These are phyloP conservation scores for Gracilinanus agilis DNA, from an alignment of 2,113 vertebrate genomes.

Conservation along the genomic window DNA sequence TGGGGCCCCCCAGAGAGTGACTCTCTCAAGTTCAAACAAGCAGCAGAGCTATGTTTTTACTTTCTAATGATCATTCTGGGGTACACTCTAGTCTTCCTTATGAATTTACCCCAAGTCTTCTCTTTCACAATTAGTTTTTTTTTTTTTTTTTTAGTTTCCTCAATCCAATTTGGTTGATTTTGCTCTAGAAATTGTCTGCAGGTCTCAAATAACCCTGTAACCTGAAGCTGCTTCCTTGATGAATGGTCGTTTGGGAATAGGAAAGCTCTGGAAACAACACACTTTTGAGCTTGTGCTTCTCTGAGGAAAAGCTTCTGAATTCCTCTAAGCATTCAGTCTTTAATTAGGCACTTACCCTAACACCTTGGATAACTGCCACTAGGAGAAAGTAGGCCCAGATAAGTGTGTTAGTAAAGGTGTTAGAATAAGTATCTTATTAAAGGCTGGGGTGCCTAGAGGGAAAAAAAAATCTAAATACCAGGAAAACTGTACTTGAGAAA, in stretches of 20 bases:
- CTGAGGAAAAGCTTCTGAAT: background rate
- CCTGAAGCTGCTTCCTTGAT: background rate
- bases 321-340: background rate
- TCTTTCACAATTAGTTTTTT: background rate
- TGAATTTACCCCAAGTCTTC: background rate
- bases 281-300: background rate
- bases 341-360: background rate
- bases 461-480: background rate
- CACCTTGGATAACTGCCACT: background rate
- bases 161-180: background rate
- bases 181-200: background rate
- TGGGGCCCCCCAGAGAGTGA: background rate
- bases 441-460: background rate
- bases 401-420: conserved; percentile 8
- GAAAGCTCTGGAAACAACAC: background rate
- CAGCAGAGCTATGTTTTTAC: background rate
- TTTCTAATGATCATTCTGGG: background rate
- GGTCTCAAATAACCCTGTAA: background rate
- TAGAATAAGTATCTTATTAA: conserved; percentile 2
- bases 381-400: background rate
- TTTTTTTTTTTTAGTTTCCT: background rate
- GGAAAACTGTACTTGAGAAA: background rate
- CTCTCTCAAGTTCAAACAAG: background rate
- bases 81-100: background rate
- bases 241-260: background rate